Evolutionary conservation across 2,888 invertebrate species (phyloP).

Genomic region (Tipula lateralis): DNA sequence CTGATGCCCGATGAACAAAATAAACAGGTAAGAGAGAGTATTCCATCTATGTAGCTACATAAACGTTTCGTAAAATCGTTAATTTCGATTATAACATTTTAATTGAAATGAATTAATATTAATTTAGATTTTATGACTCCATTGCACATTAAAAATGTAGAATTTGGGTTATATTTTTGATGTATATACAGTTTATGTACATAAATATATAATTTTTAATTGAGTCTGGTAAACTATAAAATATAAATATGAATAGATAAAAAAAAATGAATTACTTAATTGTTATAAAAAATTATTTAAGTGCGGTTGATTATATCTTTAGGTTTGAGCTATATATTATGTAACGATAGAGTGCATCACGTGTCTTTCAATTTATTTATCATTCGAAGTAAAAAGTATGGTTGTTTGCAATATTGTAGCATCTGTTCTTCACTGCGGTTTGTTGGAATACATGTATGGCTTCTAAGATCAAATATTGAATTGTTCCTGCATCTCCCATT

Average conservation of each 20-base stretch:
- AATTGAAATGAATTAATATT: neutral
- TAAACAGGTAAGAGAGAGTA: constrained; percentile 42
- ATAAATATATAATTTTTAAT: neutral
- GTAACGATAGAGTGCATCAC: no score
- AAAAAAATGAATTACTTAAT: neutral
- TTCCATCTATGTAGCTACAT: no score
- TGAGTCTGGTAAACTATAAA: neutral
- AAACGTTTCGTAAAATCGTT: neutral
- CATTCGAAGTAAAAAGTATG: no score
- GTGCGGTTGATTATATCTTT: neutral
- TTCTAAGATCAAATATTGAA: no score
- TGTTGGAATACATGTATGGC: no score
- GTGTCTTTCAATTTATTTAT: no score
- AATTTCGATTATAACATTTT: neutral
- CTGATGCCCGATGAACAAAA: constrained; percentile 46
- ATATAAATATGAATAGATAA: neutral
- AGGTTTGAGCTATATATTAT: neutral
- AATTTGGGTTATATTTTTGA: neutral
- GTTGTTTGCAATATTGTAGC: no score
- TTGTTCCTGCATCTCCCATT: no score
- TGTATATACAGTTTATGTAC: no score
- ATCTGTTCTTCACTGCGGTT: no score
- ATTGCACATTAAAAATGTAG: neutral
- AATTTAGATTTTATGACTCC: neutral
- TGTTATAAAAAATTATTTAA: neutral